Evolutionary conservation across 2,888 invertebrate genomes (phyloP).

Genomic region (Dynastes maya): DNA sequence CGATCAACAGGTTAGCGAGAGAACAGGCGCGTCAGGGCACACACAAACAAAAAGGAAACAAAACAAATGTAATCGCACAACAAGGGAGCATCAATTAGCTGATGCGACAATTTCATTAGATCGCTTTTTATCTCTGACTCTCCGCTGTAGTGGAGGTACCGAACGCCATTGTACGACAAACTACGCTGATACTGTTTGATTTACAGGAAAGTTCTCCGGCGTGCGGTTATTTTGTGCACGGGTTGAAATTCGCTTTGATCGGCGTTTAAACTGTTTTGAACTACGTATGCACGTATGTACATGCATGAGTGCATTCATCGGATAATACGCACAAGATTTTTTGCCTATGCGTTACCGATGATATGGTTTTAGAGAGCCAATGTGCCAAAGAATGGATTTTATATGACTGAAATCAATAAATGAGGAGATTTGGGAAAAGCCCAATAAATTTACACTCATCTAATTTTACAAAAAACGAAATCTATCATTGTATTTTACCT

Average conservation of each 20-base stretch:
- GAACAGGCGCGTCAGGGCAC: slow-evolving; percentile 48
- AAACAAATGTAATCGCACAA: slow-evolving; percentile 57
- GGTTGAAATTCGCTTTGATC: slow-evolving; percentile 38
- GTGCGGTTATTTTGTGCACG: slow-evolving; percentile 35
- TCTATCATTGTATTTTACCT: too few relatives aligned
- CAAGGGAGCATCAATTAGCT: slow-evolving; percentile 57
- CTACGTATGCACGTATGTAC: background rate
- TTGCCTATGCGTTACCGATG: too few relatives aligned
- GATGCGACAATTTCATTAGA: slow-evolving; percentile 57
- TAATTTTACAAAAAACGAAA: too few relatives aligned
- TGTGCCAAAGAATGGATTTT: too few relatives aligned
- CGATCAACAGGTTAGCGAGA: slow-evolving; percentile 59
- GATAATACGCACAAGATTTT: background rate
- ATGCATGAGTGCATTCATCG: background rate
- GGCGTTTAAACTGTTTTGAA: slow-evolving; percentile 26
- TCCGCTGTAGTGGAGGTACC: slow-evolving; percentile 33
- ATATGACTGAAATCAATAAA: too few relatives aligned
- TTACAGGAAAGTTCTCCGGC: slow-evolving; percentile 38
- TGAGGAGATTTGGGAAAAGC: too few relatives aligned
- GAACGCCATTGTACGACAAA: slow-evolving; percentile 44
- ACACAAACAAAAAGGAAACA: slow-evolving; percentile 57
- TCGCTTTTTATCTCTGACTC: slow-evolving; percentile 52
- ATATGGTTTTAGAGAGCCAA: too few relatives aligned
- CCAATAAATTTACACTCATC: too few relatives aligned
- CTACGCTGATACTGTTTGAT: slow-evolving; percentile 47